Evolutionary conservation across 2,113 vertebrate species (phyloP).

Genomic region (Phyllostomus hastatus): DNA sequence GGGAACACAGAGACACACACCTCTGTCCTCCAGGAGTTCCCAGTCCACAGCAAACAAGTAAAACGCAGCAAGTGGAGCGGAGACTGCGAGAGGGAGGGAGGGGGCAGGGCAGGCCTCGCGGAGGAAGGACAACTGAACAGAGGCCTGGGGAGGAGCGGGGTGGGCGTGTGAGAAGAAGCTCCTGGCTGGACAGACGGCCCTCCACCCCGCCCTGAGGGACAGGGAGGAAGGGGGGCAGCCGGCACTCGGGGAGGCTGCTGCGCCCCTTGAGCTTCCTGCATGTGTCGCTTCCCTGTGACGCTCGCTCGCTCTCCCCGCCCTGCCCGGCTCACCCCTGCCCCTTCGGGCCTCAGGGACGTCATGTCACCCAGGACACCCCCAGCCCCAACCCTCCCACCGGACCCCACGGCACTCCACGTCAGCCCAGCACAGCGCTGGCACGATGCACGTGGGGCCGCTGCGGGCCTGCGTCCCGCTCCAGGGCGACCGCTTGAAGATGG

Average conservation of each 20-base stretch:
- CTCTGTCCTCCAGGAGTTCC: background rate
- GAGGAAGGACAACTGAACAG: background rate
- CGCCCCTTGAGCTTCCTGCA: background rate
- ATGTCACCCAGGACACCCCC: background rate
- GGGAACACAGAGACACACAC: background rate
- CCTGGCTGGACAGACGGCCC: too few species aligned
- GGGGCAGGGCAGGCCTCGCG: background rate
- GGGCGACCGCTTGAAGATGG: background rate
- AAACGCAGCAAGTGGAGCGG: background rate
- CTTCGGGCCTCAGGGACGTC: background rate
- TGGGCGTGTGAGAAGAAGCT: too few species aligned
- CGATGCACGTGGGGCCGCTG: background rate
- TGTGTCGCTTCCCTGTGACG: background rate
- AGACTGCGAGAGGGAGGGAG: rapidly evolving
- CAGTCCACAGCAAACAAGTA: background rate
- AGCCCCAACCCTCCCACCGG: background rate
- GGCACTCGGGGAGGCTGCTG: background rate
- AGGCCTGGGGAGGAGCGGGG: background rate
- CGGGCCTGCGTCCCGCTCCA: background rate
- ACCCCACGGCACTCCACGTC: background rate
- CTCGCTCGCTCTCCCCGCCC: background rate
- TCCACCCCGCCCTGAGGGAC: too few species aligned
- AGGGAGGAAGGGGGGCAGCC: background rate
- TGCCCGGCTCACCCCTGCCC: background rate
- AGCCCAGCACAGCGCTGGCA: rapidly evolving